Evolutionary conservation across 2,888 invertebrate genomes (phyloP).

Genomic region (Eristalis tenax): DNA sequence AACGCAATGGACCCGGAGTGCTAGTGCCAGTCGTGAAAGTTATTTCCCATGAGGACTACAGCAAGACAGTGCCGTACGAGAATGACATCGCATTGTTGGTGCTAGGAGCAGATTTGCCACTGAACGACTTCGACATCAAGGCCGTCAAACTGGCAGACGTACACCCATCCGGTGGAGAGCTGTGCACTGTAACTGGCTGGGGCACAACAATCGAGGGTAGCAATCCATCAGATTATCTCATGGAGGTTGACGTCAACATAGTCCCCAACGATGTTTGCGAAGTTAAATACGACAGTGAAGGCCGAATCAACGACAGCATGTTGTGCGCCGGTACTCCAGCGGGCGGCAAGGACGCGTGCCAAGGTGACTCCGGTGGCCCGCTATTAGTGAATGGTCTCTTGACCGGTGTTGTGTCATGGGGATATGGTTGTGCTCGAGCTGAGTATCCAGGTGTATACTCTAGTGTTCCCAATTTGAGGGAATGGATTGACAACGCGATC

Average conservation of each 20-base stretch:
- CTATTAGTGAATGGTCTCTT: slow-evolving; percentile 74
- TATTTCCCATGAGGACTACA: slow-evolving; percentile 82
- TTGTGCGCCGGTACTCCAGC: slow-evolving; percentile 76
- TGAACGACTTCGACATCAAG: slow-evolving; percentile 76
- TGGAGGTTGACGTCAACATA: slow-evolving; percentile 76
- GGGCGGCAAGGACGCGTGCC: slow-evolving; percentile 77
- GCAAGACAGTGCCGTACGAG: slow-evolving; percentile 79
- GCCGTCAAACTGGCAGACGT: slow-evolving; percentile 74
- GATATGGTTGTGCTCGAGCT: slow-evolving; percentile 75
- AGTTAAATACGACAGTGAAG: slow-evolving; percentile 71
- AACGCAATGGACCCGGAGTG: slow-evolving; percentile 81
- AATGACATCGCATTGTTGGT: slow-evolving; percentile 83
- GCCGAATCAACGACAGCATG: slow-evolving; percentile 75
- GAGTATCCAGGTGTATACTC: slow-evolving; percentile 77
- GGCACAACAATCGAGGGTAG: slow-evolving; percentile 75
- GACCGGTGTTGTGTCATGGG: slow-evolving; percentile 78
- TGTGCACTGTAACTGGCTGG: slow-evolving; percentile 76
- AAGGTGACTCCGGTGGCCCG: slow-evolving; percentile 79
- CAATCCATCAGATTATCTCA: slow-evolving; percentile 71
- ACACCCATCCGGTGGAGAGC: slow-evolving; percentile 67
- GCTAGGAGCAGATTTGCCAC: slow-evolving; percentile 73
- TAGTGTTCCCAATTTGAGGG: slow-evolving; percentile 9
- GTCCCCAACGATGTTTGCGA: slow-evolving; percentile 74
- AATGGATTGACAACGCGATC: slow-evolving; percentile 41
- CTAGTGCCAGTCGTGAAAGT: slow-evolving; percentile 82